A percentile compares a stretch with the other conserved stretches of the same genome.
phyloP scores from a whole-genome alignment of 2,797 vertebrate species.

The Loris lydekkerianus region DNA sequence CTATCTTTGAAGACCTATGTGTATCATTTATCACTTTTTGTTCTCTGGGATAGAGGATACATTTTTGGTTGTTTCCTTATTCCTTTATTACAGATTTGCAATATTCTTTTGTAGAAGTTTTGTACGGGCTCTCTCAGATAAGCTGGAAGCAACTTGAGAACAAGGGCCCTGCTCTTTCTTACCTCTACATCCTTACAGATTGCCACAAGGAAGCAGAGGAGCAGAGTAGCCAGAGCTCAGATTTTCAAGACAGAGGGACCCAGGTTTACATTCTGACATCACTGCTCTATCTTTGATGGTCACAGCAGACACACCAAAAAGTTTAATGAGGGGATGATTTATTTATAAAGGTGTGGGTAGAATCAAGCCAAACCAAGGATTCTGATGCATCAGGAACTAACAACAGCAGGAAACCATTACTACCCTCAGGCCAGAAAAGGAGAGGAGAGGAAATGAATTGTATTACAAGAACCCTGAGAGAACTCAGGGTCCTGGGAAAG shows the following conservation, averaged over 20 bases:
- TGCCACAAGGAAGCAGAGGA: not conserved
- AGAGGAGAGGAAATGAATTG: not conserved
- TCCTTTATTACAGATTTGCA: not conserved
- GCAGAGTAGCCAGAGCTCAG: not conserved
- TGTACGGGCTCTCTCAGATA: not conserved
- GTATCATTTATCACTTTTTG: not conserved
- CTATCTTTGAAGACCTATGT: not conserved
- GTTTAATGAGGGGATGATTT: not conserved
- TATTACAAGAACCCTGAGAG: not conserved
- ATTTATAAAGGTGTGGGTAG: not conserved
- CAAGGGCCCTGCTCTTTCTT: not conserved
- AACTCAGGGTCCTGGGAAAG: too few relatives aligned
- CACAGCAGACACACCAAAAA: not conserved
- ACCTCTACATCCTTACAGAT: fast-evolving
- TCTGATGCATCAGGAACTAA: not conserved
- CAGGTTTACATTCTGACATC: not conserved
- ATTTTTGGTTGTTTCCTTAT: not conserved
- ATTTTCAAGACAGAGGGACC: not conserved
- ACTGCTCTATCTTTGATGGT: fast-evolving
- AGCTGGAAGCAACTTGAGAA: not conserved
- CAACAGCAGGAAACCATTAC: not conserved
- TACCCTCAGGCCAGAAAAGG: not conserved
- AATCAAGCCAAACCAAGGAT: not conserved
- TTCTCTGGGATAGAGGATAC: not conserved
- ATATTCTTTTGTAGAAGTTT: not conserved